Conservation (phyloP, 64 coral and sea anemone genomes). For the Montipora foliosa region DNA sequence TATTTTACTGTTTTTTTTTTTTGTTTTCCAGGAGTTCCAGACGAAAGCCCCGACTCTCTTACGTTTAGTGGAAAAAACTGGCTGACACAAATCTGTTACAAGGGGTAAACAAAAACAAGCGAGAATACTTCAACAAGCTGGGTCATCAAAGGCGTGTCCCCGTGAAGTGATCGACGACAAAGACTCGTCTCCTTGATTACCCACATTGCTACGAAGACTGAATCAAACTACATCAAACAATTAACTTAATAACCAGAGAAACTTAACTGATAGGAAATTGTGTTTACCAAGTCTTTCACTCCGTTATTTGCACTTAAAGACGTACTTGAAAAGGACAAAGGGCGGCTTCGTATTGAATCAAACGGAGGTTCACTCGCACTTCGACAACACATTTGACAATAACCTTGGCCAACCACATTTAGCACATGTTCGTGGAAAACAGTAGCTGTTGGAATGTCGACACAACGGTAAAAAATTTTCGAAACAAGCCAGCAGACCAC, state of each 20-base stretch:
- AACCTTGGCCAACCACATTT: neutral
- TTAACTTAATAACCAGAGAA: slow-evolving; percentile 34
- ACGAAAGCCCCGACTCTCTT: neutral
- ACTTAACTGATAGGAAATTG: neutral
- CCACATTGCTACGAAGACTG: slow-evolving; percentile 18
- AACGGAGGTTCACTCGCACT: neutral
- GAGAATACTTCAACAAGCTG: neutral
- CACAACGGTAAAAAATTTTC: neutral
- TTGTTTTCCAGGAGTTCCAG: neutral
- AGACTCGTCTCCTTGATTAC: neutral
- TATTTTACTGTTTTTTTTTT: neutral
- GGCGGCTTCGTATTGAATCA: slow-evolving; percentile 3
- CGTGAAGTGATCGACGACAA: neutral
- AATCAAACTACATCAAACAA: slow-evolving; percentile 15
- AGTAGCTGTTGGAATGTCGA: neutral
- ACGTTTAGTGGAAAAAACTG: neutral
- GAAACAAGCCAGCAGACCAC: neutral
- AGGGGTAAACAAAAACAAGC: neutral
- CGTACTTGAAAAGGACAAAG: neutral
- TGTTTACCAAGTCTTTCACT: slow-evolving; percentile 27
- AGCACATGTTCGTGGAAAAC: neutral
- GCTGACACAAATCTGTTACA: neutral
- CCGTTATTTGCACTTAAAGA: slow-evolving; percentile 30
- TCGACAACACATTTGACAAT: slow-evolving; percentile 10
- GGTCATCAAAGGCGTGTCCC: slow-evolving; percentile 14